Evolutionary conservation across 2,888 invertebrate species (phyloP).

Genomic region (Frankliniella intonsa): DNA sequence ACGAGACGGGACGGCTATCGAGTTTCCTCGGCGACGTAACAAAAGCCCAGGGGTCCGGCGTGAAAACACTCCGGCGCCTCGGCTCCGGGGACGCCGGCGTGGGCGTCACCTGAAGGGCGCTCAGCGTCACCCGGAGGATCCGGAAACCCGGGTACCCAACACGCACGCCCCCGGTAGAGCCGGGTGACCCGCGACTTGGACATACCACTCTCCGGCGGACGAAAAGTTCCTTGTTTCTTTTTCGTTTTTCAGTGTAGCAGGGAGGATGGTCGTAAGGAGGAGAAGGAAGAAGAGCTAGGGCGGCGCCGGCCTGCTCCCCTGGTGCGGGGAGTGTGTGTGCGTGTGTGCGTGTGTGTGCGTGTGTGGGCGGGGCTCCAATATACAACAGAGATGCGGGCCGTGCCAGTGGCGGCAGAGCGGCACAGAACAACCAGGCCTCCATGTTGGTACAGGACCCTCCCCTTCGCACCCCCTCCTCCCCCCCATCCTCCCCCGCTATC

Average conservation of each 20-base stretch:
- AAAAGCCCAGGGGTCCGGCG: too few species aligned
- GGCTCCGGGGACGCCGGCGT: too few species aligned
- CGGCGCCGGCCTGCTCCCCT: not conserved
- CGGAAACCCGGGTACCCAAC: too few species aligned
- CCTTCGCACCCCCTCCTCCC: not conserved
- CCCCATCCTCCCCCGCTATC: not conserved
- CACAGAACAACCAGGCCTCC: conserved; percentile 27
- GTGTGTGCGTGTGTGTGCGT: not conserved
- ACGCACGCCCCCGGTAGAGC: too few species aligned
- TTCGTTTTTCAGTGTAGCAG: not conserved
- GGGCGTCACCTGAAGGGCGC: too few species aligned
- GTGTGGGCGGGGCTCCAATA: conserved; percentile 60
- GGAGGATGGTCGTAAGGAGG: not conserved
- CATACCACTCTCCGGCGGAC: too few species aligned
- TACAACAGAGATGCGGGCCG: conserved; percentile 41
- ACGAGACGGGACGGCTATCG: not conserved
- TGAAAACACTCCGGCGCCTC: not conserved
- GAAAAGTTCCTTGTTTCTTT: not conserved
- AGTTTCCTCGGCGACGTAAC: not conserved
- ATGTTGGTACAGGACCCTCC: conserved; percentile 18
- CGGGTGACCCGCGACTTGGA: too few species aligned
- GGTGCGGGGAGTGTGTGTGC: not conserved
- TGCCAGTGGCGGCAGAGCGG: conserved; percentile 1
- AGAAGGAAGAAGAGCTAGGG: not conserved
- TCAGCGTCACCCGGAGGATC: too few species aligned